Evolutionary conservation across 2,113 vertebrate genomes (phyloP).

Genomic region (Callithrix jacchus): DNA sequence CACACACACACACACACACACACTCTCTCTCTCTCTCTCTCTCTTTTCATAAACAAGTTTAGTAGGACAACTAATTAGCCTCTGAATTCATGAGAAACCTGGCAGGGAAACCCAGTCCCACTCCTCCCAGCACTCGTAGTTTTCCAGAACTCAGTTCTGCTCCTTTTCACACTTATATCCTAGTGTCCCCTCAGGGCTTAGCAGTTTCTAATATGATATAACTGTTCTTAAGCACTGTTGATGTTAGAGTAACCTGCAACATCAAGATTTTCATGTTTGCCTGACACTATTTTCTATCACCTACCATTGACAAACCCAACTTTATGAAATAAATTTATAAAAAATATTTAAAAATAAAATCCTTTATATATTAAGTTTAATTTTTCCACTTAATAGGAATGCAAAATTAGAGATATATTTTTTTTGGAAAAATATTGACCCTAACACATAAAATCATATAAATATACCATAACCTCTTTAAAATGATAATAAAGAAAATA

Average conservation of each 20-base stretch:
- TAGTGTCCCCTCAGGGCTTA: background rate
- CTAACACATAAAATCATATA: slow-evolving; percentile 2
- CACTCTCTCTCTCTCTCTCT: no score
- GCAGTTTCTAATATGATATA: background rate
- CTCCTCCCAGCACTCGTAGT: background rate
- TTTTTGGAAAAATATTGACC: background rate
- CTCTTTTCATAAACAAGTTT: background rate
- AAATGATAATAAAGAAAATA: slow-evolving; percentile 20
- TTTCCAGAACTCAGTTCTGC: background rate
- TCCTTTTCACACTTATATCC: background rate
- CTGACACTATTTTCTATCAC: slow-evolving; percentile 2
- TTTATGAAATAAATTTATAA: background rate
- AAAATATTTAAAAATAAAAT: slow-evolving; percentile 44
- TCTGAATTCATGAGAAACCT: background rate
- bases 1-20: no score
- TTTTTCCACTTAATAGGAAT: slow-evolving; percentile 20
- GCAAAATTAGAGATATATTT: background rate
- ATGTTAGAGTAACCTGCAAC: background rate
- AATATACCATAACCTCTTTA: background rate
- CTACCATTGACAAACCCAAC: background rate
- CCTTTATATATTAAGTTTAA: slow-evolving; percentile 3
- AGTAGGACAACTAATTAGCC: background rate
- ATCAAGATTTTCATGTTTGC: slow-evolving; percentile 15
- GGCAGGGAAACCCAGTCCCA: background rate
- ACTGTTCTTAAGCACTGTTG: background rate